Evolutionary conservation across 2,113 vertebrate species (phyloP), one percentile per base, ranked within the genome.

Genomic region (Psettodes erumei): DNA sequence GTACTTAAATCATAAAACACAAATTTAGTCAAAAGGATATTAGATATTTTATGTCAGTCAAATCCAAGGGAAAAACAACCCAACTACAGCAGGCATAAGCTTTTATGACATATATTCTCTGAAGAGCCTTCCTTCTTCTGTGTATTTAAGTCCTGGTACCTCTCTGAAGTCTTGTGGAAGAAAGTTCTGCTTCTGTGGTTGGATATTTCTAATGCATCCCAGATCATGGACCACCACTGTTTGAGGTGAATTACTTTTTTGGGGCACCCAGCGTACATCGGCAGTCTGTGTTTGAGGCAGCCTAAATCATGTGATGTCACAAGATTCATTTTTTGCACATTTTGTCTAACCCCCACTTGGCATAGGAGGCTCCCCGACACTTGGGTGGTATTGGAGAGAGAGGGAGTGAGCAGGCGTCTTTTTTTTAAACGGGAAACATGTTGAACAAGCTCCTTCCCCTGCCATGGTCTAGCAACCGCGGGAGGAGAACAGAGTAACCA

Each of bases 251-350:
- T 75, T 79, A 84, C 58, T 68, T 79, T n/a, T 84, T 77, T 13
- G 68, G 64, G 66, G 77, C 61, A 84, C 72, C 50, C n/a, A 4
- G 32, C 51, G 25, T 78, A 60, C 48, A 85, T 85, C 59, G 59
- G 83, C 80, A 86, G 88, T 85, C 84, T 88, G 75, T 71, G 73
- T 68, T 84, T 79, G 80, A 87, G 84, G 83, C 74, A 58, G 71
- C 81, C 37, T 94, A 92, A 92, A 93, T 91, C 88, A 94, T 90
- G 84, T 93, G 86, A 92, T 91, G 93, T 92, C 90, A 92, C 87
- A 81, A 54, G 70, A 82, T 83, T 82, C 62, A 70, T 81, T 88
- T 77, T 54, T 40, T 72, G 75, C 64, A 42, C 81, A 67, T 82
- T 81, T 68, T 72, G 65, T 71, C 68, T 78, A 72, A 58, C 63